phyloP scores from a whole-genome alignment of 2,113 vertebrate genomes.

The Tyrannus savana region DNA sequence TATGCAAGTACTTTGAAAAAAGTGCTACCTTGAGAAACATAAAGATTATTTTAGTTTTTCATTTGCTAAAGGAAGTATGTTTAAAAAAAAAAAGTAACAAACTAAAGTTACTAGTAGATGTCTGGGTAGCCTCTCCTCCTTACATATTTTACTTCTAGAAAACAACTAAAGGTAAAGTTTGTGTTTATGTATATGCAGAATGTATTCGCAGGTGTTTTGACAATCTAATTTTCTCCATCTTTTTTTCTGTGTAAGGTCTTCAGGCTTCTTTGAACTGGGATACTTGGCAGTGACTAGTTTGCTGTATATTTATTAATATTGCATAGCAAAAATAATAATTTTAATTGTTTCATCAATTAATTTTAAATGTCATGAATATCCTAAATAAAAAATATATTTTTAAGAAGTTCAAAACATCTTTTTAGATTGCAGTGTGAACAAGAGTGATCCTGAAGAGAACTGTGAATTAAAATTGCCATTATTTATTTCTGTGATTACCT shows the following conservation, averaged over 20 bases:
- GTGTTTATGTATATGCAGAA: not conserved
- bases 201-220: not conserved
- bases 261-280: not conserved
- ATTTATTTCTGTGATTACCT: slow-evolving; percentile 41
- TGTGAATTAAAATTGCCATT: not conserved
- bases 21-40: not conserved
- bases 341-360: not conserved
- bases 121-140: not conserved
- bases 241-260: not conserved
- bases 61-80: not conserved
- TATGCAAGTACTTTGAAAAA: not conserved
- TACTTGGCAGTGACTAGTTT: not conserved
- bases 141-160: not conserved
- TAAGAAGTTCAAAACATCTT: not conserved
- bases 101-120: not conserved
- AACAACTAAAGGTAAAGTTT: not conserved
- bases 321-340: not conserved
- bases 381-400: not conserved
- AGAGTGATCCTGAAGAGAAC: not conserved
- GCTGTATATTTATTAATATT: not conserved
- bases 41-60: not conserved
- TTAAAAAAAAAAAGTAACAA: not conserved
- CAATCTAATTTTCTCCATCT: not conserved
- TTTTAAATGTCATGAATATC: not conserved
- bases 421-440: not conserved